Base-by-base conservation (phyloP, 2,888 invertebrate species). In the Nasonia oneida region DNA sequence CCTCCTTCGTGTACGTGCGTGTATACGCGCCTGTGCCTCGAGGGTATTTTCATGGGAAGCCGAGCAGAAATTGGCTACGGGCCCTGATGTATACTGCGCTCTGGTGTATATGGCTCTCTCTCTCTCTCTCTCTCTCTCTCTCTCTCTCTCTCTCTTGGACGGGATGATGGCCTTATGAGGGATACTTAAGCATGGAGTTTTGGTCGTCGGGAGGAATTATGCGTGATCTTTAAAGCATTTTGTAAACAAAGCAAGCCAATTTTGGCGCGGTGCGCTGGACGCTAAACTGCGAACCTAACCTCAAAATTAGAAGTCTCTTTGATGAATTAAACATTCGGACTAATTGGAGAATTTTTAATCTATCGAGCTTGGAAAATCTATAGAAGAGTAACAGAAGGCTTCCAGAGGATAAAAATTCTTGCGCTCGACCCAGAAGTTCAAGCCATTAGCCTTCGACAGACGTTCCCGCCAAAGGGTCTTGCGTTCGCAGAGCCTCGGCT, bases 1-100 rank as follows among this genome's bases (percentile, higher is more conserved):
- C 6, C n/a, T 61, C 6, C 57, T 61, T 18, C 67, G n/a, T 33
- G 67, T 23, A 29, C 37, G 71, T 73, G 73, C 37, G 73, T 23
- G 73, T 50, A 50, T 50, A 42, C 37, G 53, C n/a, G 77, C 23
- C 4, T 77, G 18, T 23, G 61, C 61, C 57, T 61, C n/a, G 61
- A 61, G 77, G 77, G 57, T 57, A 77, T 77, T 77, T 77, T 47
- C 61, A 61, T 61, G 61, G 57, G 76, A 37, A 76, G 33, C 47
- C 73, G 73, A 73, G 73, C 67, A 67, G 67, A 67, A 67, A 67
- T 67, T 67, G 67, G 67, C 67, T 67, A 67, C 67, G 67, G 67
- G 67, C 33, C 67, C 67, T 67, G n/a, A 33, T 67, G 33, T 67
- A 67, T 14, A 8, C 67, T 10, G 33, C 57, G 3, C 18, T 47